phyloP scores from a whole-genome alignment of 2,113 vertebrate genomes.

The Gasterosteus aculeatus region DNA sequence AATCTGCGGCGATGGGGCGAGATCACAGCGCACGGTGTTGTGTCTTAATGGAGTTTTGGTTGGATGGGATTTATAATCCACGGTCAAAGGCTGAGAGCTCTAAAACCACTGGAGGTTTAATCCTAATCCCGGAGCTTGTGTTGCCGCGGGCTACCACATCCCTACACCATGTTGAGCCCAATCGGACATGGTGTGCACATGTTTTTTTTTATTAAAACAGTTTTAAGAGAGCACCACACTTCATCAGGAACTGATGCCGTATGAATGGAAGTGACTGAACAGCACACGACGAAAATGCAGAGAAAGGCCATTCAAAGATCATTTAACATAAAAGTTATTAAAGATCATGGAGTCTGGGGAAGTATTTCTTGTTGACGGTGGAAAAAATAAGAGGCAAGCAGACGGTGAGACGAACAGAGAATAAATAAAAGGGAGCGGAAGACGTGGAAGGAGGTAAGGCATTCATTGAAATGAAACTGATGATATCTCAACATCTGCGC shows the following conservation, averaged over 20 bases:
- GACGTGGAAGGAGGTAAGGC: constrained; percentile 19
- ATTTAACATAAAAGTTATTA: constrained; percentile 19
- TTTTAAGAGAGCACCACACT: background rate
- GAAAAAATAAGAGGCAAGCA: constrained; percentile 8
- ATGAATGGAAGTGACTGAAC: background rate
- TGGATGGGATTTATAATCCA: constrained; percentile 64
- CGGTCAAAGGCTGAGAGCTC: constrained; percentile 34
- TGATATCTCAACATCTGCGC: constrained; percentile 30
- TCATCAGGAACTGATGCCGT: background rate
- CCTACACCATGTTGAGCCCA: background rate
- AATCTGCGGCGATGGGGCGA: background rate
- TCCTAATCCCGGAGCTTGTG: constrained; percentile 68
- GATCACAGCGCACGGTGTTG: constrained; percentile 28
- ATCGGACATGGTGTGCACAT: background rate
- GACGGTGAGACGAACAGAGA: constrained; percentile 3
- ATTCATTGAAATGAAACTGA: constrained; percentile 31
- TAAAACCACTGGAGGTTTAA: constrained; percentile 63
- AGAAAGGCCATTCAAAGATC: background rate
- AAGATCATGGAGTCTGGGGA: constrained; percentile 1
- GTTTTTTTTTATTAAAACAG: background rate
- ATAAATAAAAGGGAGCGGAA: constrained; percentile 19
- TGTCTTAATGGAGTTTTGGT: constrained; percentile 48
- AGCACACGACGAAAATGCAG: constrained; percentile 3
- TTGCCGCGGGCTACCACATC: constrained; percentile 4
- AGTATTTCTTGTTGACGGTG: constrained; percentile 20